phyloP scores from a whole-genome alignment of 2,113 vertebrate genomes.

The Spermophilus dauricus region DNA sequence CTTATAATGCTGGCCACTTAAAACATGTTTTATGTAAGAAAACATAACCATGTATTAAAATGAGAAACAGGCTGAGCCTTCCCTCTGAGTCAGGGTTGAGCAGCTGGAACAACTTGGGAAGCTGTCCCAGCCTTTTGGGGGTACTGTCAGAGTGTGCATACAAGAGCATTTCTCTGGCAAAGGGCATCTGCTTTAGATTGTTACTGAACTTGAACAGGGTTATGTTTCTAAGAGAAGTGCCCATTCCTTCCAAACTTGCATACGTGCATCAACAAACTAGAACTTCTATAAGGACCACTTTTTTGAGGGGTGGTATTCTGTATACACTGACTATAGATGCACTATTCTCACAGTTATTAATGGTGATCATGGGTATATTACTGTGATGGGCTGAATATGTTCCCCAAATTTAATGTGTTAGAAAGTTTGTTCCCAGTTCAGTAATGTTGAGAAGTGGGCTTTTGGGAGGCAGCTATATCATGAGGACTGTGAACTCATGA shows the following conservation, averaged over 20 bases:
- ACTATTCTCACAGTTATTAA: neutral
- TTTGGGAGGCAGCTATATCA: neutral
- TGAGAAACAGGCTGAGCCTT: neutral
- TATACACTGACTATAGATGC: too few relatives aligned
- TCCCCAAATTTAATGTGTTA: neutral
- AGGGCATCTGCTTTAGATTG: slow-evolving; percentile 1
- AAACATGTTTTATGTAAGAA: neutral
- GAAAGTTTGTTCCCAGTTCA: neutral
- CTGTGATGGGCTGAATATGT: neutral
- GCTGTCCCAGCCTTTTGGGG: neutral
- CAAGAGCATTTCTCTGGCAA: neutral
- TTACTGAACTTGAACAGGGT: neutral
- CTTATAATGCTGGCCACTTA: neutral
- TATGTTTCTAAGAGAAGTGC: slow-evolving; percentile 11
- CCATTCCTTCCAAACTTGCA: slow-evolving; percentile 24
- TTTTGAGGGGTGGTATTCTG: too few relatives aligned
- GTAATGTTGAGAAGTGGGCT: neutral
- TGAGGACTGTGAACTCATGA: neutral
- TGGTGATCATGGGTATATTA: neutral
- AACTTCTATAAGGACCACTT: neutral
- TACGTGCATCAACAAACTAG: neutral
- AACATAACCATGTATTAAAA: neutral
- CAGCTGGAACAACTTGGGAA: neutral
- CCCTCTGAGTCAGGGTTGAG: neutral
- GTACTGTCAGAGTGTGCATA: neutral